A percentile compares a stretch with the other conserved stretches of the same genome.
phyloP scores from a whole-genome alignment of 2,113 vertebrate species.

The Oryzias woworae region DNA sequence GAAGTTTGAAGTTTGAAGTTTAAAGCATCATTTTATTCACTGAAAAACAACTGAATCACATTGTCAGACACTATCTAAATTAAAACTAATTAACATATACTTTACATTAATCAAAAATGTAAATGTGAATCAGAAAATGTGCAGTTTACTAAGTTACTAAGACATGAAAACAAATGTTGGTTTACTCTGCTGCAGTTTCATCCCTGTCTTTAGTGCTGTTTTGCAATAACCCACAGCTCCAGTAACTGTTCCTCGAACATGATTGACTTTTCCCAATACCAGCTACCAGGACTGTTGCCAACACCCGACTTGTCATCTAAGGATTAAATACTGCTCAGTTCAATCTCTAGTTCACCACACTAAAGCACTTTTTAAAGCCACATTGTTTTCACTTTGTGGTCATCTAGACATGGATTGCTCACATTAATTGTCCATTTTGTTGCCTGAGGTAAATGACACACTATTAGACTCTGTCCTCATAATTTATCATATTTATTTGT shows the following conservation, averaged over 20 bases:
- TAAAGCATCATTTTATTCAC: too few relatives aligned
- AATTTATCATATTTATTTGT: background rate
- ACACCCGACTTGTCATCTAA: conserved; percentile 28
- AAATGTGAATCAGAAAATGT: conserved; percentile 7
- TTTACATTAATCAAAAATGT: too few relatives aligned
- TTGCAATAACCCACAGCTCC: conserved; percentile 40
- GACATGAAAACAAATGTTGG: conserved; percentile 26
- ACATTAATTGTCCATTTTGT: background rate
- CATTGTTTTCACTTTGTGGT: conserved; percentile 1
- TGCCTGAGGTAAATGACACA: background rate
- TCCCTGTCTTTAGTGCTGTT: conserved; percentile 29
- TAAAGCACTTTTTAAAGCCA: background rate
- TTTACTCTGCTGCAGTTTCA: conserved; percentile 51
- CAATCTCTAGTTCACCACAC: conserved; percentile 18
- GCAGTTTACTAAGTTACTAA: too few relatives aligned
- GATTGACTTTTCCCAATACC: conserved; percentile 36
- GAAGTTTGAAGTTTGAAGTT: too few relatives aligned
- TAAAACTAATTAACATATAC: too few relatives aligned
- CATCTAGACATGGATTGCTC: conserved; percentile 6
- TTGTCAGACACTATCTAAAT: too few relatives aligned
- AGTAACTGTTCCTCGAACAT: conserved; percentile 42
- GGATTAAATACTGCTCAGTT: conserved; percentile 24
- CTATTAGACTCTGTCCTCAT: background rate
- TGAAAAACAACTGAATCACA: too few relatives aligned
- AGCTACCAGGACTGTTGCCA: background rate